These are phyloP conservation scores for Chloroclystis v-ata DNA, from an alignment of 2,888 invertebrate genomes.

Conservation along the genomic window DNA sequence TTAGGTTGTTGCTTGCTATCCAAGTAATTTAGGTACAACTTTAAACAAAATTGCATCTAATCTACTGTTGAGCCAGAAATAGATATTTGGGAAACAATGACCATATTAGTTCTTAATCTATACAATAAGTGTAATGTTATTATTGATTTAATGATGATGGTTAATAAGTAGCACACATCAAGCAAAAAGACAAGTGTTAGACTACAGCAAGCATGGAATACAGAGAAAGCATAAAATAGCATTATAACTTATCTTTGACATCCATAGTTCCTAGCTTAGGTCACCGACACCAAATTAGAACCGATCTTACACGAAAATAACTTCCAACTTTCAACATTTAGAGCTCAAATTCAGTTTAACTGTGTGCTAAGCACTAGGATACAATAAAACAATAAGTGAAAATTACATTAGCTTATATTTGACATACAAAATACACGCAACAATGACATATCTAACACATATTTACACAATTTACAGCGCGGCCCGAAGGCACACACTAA, in stretches of 20 bases:
- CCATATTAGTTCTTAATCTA: too few relatives aligned
- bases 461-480: constrained; percentile 33
- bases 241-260: constrained; percentile 13
- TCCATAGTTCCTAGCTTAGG: constrained; percentile 9
- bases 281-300: too few relatives aligned
- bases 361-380: constrained; percentile 7
- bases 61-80: too few relatives aligned
- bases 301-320: background rate
- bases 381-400: constrained; percentile 62
- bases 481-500: constrained; percentile 13
- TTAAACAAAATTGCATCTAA: too few relatives aligned
- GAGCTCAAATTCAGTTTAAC: background rate
- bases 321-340: background rate
- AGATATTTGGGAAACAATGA: too few relatives aligned
- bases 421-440: constrained; percentile 71
- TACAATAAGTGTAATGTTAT: too few relatives aligned
- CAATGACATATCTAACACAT: constrained; percentile 44
- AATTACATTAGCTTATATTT: constrained; percentile 74
- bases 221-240: background rate
- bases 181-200: constrained; percentile 3
- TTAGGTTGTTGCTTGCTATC: too few relatives aligned
- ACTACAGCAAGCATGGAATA: constrained; percentile 5
- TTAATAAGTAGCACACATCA: constrained; percentile 5
- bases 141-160: background rate
- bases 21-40: too few relatives aligned